phyloP scores from a whole-genome alignment of 1,140 invertebrate species.

The Pristionchus pacificus region DNA sequence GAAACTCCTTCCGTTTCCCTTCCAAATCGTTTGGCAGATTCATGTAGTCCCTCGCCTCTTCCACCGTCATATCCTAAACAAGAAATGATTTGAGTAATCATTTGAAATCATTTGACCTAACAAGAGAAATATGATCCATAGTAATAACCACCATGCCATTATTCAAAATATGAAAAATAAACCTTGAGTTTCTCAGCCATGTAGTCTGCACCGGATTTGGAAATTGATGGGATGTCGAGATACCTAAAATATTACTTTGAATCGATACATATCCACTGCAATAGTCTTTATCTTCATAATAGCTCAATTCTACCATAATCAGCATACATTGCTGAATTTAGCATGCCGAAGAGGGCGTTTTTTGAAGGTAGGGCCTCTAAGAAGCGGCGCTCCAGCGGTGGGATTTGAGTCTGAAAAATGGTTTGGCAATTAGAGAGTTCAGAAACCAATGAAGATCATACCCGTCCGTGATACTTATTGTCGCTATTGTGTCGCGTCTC shows the following conservation, averaged over 20 bases:
- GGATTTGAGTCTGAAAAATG: neutral
- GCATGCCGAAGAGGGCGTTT: neutral
- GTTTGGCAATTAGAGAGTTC: no score
- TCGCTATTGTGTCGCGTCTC: no score
- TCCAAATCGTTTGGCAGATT: neutral
- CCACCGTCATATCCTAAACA: neutral
- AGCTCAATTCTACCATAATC: no score
- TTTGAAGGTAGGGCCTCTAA: neutral
- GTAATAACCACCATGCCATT: neutral
- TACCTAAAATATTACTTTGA: no score
- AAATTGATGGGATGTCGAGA: neutral
- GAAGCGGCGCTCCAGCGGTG: neutral
- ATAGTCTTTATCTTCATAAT: no score
- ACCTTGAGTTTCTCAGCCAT: neutral
- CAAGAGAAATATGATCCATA: neutral
- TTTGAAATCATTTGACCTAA: neutral
- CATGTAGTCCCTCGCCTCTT: neutral
- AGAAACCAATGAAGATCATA: no score
- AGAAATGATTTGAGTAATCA: neutral
- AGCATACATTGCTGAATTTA: neutral
- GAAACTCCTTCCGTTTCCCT: no score
- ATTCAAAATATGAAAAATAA: neutral
- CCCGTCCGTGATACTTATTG: no score
- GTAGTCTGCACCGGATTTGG: neutral
- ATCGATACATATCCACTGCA: no score